Evolutionary conservation across 2,797 vertebrate species (phyloP).

Genomic region (Eleutherodactylus coqui): DNA sequence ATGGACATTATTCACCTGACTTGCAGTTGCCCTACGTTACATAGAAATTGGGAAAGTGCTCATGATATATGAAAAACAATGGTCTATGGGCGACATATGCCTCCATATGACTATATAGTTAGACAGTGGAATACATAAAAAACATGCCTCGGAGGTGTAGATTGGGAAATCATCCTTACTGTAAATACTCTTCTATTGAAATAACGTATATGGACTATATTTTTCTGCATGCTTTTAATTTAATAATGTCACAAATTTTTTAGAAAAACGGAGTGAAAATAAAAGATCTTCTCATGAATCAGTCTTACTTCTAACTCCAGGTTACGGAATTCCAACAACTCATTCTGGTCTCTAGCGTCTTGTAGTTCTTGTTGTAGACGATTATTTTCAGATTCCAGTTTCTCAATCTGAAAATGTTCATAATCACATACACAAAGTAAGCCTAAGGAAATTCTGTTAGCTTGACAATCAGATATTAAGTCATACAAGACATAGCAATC

Average conservation of each 20-base stretch:
- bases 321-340: slow-evolving; percentile 96
- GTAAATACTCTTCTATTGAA: neutral
- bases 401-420: slow-evolving; percentile 84
- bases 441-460: neutral
- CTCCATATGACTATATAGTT: too few relatives aligned
- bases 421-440: neutral
- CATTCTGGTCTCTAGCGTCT: slow-evolving; percentile 96
- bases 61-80: too few relatives aligned
- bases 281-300: neutral
- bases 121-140: too few relatives aligned
- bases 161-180: too few relatives aligned
- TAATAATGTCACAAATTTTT: neutral
- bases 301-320: slow-evolving; percentile 91
- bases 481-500: too few relatives aligned
- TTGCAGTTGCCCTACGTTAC: too few relatives aligned
- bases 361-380: slow-evolving; percentile 92
- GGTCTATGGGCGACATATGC: too few relatives aligned
- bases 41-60: too few relatives aligned
- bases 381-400: slow-evolving; percentile 83
- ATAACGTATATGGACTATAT: neutral
- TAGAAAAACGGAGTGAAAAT: neutral
- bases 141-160: too few relatives aligned
- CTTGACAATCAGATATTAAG: too few relatives aligned
- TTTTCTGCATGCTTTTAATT: neutral
- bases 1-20: too few relatives aligned